phyloP scores from a whole-genome alignment of 1,140 invertebrate genomes.

The Ditylenchus dipsaci region DNA sequence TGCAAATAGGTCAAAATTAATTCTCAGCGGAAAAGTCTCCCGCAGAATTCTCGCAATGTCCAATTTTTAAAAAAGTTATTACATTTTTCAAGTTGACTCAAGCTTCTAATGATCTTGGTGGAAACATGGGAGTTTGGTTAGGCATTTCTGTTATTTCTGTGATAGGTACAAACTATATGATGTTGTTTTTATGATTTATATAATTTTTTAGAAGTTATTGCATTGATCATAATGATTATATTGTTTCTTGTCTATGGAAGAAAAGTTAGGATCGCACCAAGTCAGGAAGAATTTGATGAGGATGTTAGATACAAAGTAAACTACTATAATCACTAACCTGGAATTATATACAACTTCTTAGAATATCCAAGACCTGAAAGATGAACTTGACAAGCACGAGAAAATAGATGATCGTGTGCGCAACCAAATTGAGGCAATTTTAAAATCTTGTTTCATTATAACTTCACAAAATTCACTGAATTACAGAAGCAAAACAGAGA shows the following conservation, averaged over 20 bases:
- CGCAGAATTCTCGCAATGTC: no score
- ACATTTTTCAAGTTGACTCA: constrained; percentile 12
- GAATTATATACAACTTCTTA: constrained; percentile 12
- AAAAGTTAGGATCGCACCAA: constrained; percentile 24
- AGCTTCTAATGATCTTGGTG: constrained; percentile 27
- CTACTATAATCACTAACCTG: not conserved
- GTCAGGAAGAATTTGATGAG: constrained; percentile 15
- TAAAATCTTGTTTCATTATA: no score
- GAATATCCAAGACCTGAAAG: constrained; percentile 28
- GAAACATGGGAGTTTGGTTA: constrained; percentile 16
- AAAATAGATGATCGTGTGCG: constrained; percentile 19
- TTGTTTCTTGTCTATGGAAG: constrained; percentile 34
- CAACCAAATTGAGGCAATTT: no score
- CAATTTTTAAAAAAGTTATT: no score
- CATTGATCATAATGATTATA: constrained; percentile 13
- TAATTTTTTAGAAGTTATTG: constrained; percentile 17
- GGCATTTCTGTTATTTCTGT: constrained; percentile 1
- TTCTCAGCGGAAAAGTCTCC: no score
- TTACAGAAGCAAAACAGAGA: not conserved
- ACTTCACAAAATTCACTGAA: no score
- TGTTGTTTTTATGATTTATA: not conserved
- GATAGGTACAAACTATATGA: constrained; percentile 8
- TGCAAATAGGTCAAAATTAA: no score
- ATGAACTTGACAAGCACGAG: constrained; percentile 33
- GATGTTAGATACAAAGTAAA: constrained; percentile 25